Conservation (phyloP, 2,113 vertebrate species). For the Coregonus clupeaformis region DNA sequence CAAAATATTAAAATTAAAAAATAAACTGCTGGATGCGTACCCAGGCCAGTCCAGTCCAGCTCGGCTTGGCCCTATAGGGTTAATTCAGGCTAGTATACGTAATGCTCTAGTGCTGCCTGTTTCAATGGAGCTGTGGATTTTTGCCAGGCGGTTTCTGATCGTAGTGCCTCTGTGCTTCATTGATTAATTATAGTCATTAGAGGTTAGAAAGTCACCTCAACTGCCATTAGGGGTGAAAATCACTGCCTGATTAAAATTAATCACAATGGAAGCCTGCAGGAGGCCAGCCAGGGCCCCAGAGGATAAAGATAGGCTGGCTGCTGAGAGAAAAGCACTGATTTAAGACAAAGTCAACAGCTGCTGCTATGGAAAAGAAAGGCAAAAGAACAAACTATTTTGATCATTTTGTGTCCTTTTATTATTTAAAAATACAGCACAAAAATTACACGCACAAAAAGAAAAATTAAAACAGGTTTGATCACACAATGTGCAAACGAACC, state of each 20-base stretch:
- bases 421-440: slow-evolving; percentile 79
- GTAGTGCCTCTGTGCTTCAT: slow-evolving; percentile 21
- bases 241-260: slow-evolving; percentile 60
- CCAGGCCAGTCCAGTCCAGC: neutral
- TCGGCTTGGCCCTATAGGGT: too few species aligned
- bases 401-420: slow-evolving; percentile 64
- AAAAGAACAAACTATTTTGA: neutral
- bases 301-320: slow-evolving; percentile 2
- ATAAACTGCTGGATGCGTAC: neutral
- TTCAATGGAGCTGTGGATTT: neutral
- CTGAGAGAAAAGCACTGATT: slow-evolving; percentile 13
- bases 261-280: slow-evolving; percentile 51
- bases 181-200: slow-evolving; percentile 70
- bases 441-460: slow-evolving; percentile 55
- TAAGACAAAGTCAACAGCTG: slow-evolving; percentile 17
- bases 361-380: slow-evolving; percentile 5
- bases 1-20: too few species aligned
- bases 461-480: slow-evolving; percentile 41
- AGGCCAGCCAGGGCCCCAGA: neutral
- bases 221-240: slow-evolving; percentile 58
- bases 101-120: neutral
- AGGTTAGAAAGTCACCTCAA: slow-evolving; percentile 67
- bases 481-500: slow-evolving; percentile 58
- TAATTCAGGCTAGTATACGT: neutral
- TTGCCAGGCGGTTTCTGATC: neutral